Evolutionary conservation across 2,113 vertebrate genomes (phyloP).

Genomic region (Monarcha castaneiventris): DNA sequence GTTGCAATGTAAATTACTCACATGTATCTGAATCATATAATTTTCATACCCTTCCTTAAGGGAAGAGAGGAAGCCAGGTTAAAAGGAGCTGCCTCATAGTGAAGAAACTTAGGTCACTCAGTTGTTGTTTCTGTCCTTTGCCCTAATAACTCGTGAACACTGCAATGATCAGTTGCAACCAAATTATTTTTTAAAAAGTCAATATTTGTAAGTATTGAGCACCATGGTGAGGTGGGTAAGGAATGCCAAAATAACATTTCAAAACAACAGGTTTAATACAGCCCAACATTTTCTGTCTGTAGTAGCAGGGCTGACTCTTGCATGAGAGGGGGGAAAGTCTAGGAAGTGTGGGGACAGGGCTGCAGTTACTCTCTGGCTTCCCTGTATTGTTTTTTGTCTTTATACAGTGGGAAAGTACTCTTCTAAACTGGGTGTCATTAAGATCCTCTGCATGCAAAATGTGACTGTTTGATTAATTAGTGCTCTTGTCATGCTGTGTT

Average conservation of each 20-base stretch:
- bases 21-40: not conserved
- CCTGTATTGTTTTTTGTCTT: not conserved
- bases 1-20: not conserved
- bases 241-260: not conserved
- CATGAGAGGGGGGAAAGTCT: not conserved
- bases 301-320: not conserved
- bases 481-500: not conserved
- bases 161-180: not conserved
- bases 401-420: not conserved
- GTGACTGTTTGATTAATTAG: not conserved
- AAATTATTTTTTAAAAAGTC: not conserved
- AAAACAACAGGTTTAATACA: not conserved
- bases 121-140: not conserved
- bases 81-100: not conserved
- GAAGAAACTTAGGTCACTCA: not conserved
- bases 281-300: not conserved
- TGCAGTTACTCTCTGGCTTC: not conserved
- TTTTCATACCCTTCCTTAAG: not conserved
- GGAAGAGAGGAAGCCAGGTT: not conserved
- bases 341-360: not conserved
- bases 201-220: not conserved
- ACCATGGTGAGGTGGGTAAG: not conserved
- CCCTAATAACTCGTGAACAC: not conserved
- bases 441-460: not conserved
- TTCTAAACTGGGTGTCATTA: not conserved